These are phyloP conservation scores for Gephyroberyx darwinii DNA, from an alignment of 2,797 vertebrate genomes.

Conservation along the genomic window DNA sequence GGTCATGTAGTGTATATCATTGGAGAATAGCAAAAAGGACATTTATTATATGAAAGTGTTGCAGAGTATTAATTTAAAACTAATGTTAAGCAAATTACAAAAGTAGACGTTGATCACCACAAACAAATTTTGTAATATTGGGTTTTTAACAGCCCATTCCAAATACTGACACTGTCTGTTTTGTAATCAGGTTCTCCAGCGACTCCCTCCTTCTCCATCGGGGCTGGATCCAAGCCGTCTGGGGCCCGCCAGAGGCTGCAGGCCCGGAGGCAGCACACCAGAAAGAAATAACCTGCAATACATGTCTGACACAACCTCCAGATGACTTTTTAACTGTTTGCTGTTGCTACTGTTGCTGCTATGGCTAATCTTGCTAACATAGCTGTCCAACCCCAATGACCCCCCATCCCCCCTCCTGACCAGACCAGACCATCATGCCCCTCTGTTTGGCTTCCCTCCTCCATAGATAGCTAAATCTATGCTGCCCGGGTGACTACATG, in stretches of 20 bases:
- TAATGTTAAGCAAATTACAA: no score
- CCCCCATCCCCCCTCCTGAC: background rate
- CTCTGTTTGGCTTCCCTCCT: slow-evolving; percentile 48
- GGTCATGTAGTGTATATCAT: no score
- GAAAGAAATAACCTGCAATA: slow-evolving; percentile 87
- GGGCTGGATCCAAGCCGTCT: slow-evolving; percentile 87
- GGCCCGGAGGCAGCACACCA: slow-evolving; percentile 90
- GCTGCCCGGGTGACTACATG: slow-evolving; percentile 38
- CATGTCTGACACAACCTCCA: slow-evolving; percentile 28
- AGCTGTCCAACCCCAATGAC: slow-evolving; percentile 54
- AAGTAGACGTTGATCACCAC: no score
- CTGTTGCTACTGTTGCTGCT: slow-evolving; percentile 41
- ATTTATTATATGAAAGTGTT: no score
- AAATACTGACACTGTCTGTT: background rate
- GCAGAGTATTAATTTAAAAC: no score
- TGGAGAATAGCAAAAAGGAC: no score
- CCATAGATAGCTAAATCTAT: slow-evolving; percentile 25
- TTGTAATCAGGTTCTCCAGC: slow-evolving; percentile 80
- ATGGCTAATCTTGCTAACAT: slow-evolving; percentile 53
- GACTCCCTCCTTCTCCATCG: slow-evolving; percentile 90
- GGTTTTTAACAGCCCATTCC: no score
- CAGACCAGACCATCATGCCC: slow-evolving; percentile 30
- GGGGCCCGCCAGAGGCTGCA: slow-evolving; percentile 90
- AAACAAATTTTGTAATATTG: no score
- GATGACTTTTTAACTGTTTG: slow-evolving; percentile 50